These are phyloP conservation scores for Eubasilissa splendida DNA, from an alignment of 2,888 invertebrate genomes.

Conservation along the genomic window DNA sequence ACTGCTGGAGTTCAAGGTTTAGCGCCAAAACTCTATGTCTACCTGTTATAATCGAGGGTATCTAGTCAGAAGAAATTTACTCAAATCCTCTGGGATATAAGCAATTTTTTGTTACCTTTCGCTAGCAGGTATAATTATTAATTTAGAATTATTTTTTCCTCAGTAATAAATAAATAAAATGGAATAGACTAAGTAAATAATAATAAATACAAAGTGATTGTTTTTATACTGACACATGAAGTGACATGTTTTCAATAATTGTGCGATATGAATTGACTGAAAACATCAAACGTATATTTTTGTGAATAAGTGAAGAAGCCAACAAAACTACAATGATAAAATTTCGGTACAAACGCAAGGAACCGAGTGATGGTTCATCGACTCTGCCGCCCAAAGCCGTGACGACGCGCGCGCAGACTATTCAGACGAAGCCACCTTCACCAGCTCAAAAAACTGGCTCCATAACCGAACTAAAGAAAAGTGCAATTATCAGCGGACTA, in stretches of 20 bases:
- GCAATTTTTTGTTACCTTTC: slow-evolving; percentile 19
- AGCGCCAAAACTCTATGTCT: slow-evolving; percentile 34
- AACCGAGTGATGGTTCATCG: slow-evolving; percentile 62
- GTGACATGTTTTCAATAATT: slow-evolving; percentile 60
- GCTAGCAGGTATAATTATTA: slow-evolving; percentile 11
- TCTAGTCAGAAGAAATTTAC: neutral
- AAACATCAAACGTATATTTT: slow-evolving; percentile 29
- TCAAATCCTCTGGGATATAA: slow-evolving; percentile 6
- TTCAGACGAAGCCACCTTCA: slow-evolving; percentile 40
- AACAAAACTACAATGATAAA: slow-evolving; percentile 72
- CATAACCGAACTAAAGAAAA: slow-evolving; percentile 45
- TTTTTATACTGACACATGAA: slow-evolving; percentile 32
- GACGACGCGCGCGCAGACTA: slow-evolving; percentile 38
- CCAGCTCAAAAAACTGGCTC: slow-evolving; percentile 42
- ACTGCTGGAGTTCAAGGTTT: neutral
- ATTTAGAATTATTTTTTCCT: neutral
- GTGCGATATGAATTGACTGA: slow-evolving; percentile 12
- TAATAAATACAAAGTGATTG: slow-evolving; percentile 7
- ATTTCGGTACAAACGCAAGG: slow-evolving; percentile 79
- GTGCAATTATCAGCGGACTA: slow-evolving; percentile 50
- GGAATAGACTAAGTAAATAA: slow-evolving; percentile 15
- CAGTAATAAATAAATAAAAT: slow-evolving; percentile 20
- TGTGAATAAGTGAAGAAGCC: slow-evolving; percentile 32
- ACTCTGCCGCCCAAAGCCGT: slow-evolving; percentile 52
- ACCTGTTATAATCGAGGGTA: slow-evolving; percentile 11